phyloP scores from a whole-genome alignment of 2,797 vertebrate genomes.

The Myotis planiceps region DNA sequence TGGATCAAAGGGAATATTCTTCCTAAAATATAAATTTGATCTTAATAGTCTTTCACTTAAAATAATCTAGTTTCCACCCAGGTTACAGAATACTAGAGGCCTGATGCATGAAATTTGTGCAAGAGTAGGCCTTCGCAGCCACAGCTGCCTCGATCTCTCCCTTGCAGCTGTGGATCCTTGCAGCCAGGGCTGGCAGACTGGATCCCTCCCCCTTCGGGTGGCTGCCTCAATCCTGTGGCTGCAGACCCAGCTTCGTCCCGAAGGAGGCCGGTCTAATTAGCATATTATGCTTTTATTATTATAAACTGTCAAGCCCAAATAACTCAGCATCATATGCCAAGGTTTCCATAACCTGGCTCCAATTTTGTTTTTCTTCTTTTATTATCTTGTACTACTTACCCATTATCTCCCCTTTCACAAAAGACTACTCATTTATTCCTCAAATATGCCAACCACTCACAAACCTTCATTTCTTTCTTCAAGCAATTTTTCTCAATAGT shows the following conservation, averaged over 20 bases:
- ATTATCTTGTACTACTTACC: background rate
- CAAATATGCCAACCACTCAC: background rate
- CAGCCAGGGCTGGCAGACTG: too few species aligned
- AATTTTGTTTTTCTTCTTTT: background rate
- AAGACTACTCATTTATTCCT: background rate
- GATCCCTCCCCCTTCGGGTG: too few species aligned
- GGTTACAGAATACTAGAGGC: background rate
- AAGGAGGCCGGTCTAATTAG: too few species aligned
- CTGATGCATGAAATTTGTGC: too few species aligned
- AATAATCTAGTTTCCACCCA: background rate
- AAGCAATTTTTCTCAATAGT: background rate
- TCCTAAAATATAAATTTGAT: background rate
- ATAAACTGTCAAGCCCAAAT: background rate
- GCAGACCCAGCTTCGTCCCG: too few species aligned
- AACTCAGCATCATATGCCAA: background rate
- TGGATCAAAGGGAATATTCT: background rate
- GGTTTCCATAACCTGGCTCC: background rate
- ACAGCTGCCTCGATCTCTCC: too few species aligned
- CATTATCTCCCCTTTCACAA: background rate
- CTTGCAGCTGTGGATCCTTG: too few species aligned
- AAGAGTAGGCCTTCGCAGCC: too few species aligned
- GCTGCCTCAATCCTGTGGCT: too few species aligned
- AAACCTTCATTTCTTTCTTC: background rate
- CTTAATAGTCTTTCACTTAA: background rate
- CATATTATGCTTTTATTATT: too few species aligned